Evolutionary conservation across 2,888 invertebrate species (phyloP).

Genomic region (Hymenopus coronatus): DNA sequence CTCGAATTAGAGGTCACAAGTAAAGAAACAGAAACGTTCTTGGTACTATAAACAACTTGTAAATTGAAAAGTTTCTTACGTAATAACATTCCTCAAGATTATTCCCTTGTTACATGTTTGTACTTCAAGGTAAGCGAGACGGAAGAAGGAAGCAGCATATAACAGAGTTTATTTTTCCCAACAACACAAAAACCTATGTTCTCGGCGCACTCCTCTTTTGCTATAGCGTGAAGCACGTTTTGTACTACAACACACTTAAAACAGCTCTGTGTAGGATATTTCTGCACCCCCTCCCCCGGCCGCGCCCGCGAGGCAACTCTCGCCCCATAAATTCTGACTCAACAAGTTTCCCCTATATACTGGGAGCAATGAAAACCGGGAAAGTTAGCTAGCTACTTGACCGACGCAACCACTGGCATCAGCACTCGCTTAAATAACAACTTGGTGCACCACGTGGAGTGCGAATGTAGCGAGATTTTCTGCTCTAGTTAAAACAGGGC

Average conservation of each 20-base stretch:
- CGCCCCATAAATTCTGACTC: constrained; percentile 49
- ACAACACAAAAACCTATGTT: neutral
- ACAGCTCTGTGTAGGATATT: constrained; percentile 1
- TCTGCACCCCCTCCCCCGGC: neutral
- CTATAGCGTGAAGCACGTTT: neutral
- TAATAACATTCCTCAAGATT: too few relatives aligned
- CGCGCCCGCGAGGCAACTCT: constrained; percentile 19
- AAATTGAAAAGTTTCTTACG: too few relatives aligned
- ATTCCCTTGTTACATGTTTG: neutral
- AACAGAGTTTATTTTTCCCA: neutral
- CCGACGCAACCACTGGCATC: neutral
- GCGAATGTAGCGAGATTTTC: neutral
- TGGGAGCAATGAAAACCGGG: neutral
- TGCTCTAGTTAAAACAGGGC: neutral
- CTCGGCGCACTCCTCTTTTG: neutral
- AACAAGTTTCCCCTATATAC: constrained; percentile 47
- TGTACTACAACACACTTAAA: constrained; percentile 14
- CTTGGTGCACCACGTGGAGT: neutral
- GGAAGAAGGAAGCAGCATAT: neutral
- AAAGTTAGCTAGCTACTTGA: neutral
- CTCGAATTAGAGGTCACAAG: too few relatives aligned
- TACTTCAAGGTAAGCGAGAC: neutral
- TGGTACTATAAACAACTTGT: too few relatives aligned
- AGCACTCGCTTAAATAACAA: neutral
- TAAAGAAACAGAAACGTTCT: too few relatives aligned